phyloP scores from a whole-genome alignment of 2,797 vertebrate species.

The Scarus forsteni region DNA sequence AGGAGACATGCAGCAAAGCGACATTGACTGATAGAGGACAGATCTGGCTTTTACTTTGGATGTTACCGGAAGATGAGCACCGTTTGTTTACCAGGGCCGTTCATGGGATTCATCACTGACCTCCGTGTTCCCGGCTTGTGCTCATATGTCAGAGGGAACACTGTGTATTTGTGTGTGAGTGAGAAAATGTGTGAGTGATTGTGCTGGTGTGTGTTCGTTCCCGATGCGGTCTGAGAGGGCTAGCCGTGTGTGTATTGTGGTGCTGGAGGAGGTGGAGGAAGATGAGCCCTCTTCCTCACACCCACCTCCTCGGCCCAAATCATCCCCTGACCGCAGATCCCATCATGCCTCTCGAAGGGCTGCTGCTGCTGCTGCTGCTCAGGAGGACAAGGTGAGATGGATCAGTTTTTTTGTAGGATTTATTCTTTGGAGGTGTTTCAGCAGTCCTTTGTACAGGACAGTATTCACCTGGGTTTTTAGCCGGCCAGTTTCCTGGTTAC shows the following conservation, averaged over 20 bases:
- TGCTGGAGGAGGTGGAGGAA: conserved; percentile 99
- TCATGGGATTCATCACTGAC: conserved; percentile 50
- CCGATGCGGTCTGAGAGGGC: conserved; percentile 89
- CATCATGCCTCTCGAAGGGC: conserved; percentile 66
- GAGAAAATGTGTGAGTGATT: conserved; percentile 24
- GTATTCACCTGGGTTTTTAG: neutral
- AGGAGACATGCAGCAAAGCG: conserved; percentile 62
- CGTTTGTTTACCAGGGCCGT: conserved; percentile 38
- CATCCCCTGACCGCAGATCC: conserved; percentile 66
- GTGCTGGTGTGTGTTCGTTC: conserved; percentile 43
- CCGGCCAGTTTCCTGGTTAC: conserved; percentile 1
- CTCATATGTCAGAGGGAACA: conserved; percentile 62
- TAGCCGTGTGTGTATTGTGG: conserved; percentile 99
- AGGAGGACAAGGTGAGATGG: conserved; percentile 80
- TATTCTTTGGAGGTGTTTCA: neutral
- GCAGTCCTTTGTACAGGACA: neutral
- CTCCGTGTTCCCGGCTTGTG: conserved; percentile 37
- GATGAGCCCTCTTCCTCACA: conserved; percentile 88
- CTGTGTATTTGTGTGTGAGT: conserved; percentile 42
- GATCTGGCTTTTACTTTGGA: conserved; percentile 52
- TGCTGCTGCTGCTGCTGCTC: conserved; percentile 24
- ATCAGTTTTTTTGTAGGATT: conserved; percentile 9
- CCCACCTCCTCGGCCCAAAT: conserved; percentile 85
- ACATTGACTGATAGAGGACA: conserved; percentile 67
- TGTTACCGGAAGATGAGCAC: conserved; percentile 55